Base-by-base conservation (phyloP, 2,888 invertebrate species). In the Oligia strigilis region DNA sequence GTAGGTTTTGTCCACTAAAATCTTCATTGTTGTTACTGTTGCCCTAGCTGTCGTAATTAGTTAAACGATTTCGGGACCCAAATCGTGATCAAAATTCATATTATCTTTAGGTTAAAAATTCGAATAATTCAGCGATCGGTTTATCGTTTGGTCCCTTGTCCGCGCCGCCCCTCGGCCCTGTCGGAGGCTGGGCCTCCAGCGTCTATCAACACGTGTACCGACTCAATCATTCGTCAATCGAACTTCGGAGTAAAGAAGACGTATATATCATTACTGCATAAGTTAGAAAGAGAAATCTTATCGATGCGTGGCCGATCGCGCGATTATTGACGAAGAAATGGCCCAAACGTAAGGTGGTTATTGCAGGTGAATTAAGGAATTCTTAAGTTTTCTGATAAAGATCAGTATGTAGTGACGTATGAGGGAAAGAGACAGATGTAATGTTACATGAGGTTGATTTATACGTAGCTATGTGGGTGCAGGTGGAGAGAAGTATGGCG, bases 221-320 rank as follows among this genome's bases (percentile, higher is more conserved):
- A 92, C 93, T 95, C 95, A 94, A 95, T 96, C 95, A 95, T 95
- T 95, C 95, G 95, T 96, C 95, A 95, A 95, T 96, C 93, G 92
- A 94, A 92, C 90, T 88, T 88, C 87, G 80, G 94, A 90, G 90
- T 78, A 94, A 96, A 90, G 93, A 95, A 95, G 96, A 96, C 92
- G 91, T 93, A 93, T 92, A 93, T 91, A 93, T 91, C 77, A 81
- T 85, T 87, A 88, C 84, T 79, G 75, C 85, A 85, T 85, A 90
- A 83, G 93, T 87, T 86, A 89, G 94, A 95, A 90, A 93, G 94
- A 94, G 94, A 94, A 90, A 91, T 90, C 87, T 90, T 86, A 88
- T 89, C 88, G 90, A 92, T 92, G 88, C 88, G 88, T 85, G 87
- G 73, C 58, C 87, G 90, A 93, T 93, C 93, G 89, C 86, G 82